These are phyloP conservation scores for Pithys albifrons DNA, from an alignment of 2,113 vertebrate species.

Conservation along the genomic window DNA sequence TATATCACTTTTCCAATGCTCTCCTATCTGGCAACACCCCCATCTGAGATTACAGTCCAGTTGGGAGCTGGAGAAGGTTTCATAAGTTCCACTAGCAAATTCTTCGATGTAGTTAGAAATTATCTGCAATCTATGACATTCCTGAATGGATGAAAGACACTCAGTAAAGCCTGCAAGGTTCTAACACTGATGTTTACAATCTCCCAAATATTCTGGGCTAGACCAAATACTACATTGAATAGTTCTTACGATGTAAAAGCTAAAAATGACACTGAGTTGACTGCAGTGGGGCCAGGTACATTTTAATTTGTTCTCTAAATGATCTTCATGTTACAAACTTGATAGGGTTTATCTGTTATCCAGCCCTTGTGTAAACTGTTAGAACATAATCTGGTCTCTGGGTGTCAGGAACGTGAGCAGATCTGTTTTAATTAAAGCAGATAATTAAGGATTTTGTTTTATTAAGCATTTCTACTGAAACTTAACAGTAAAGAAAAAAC, in stretches of 20 bases:
- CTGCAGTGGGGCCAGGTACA: not conserved
- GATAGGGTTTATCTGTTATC: not conserved
- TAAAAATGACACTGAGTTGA: not conserved
- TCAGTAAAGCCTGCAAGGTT: not conserved
- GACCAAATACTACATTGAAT: not conserved
- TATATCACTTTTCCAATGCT: not conserved
- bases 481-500: not conserved
- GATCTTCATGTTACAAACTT: not conserved
- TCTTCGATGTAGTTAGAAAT: not conserved
- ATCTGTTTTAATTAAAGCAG: slow-evolving; percentile 7
- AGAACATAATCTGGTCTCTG: not conserved
- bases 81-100: not conserved
- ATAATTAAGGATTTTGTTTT: slow-evolving; percentile 2
- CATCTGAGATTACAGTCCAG: not conserved
- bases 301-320: not conserved
- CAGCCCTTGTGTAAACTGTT: not conserved
- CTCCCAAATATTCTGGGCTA: not conserved
- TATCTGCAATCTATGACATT: not conserved
- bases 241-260: not conserved
- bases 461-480: slow-evolving; percentile 1
- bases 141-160: not conserved
- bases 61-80: not conserved
- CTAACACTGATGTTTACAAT: not conserved
- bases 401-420: not conserved
- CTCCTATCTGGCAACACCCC: not conserved